phyloP scores from a whole-genome alignment of 2,113 vertebrate species.

The Cercocebus atys region DNA sequence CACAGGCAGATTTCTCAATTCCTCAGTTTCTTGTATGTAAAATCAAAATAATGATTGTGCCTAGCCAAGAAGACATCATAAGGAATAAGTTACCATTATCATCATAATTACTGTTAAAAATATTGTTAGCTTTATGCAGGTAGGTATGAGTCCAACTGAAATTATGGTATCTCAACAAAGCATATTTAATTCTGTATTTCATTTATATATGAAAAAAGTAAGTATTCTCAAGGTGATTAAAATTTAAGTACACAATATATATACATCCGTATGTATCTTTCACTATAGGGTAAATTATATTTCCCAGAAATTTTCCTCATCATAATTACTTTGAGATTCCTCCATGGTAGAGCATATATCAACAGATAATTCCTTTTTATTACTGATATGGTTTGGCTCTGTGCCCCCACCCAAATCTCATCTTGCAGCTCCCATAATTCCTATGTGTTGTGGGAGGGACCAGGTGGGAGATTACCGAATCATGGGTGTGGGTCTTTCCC shows the following conservation, averaged over 20 bases:
- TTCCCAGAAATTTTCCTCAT: not conserved
- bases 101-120: not conserved
- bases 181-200: not conserved
- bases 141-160: not conserved
- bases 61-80: not conserved
- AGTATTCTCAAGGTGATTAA: not conserved
- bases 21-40: not conserved
- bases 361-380: not conserved
- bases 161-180: not conserved
- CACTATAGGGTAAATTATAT: not conserved
- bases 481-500: too few relatives aligned
- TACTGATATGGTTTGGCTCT: not conserved
- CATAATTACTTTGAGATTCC: not conserved
- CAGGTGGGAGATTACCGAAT: too few relatives aligned
- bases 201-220: not conserved
- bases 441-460: too few relatives aligned
- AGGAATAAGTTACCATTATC: not conserved
- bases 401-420: too few relatives aligned
- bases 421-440: too few relatives aligned
- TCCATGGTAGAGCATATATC: not conserved
- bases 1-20: fast-evolving
- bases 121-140: not conserved
- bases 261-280: not conserved
- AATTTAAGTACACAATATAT: not conserved
- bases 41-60: not conserved